These are phyloP conservation scores for Augiades crinisus DNA, from an alignment of 2,888 invertebrate genomes.

Conservation along the genomic window DNA sequence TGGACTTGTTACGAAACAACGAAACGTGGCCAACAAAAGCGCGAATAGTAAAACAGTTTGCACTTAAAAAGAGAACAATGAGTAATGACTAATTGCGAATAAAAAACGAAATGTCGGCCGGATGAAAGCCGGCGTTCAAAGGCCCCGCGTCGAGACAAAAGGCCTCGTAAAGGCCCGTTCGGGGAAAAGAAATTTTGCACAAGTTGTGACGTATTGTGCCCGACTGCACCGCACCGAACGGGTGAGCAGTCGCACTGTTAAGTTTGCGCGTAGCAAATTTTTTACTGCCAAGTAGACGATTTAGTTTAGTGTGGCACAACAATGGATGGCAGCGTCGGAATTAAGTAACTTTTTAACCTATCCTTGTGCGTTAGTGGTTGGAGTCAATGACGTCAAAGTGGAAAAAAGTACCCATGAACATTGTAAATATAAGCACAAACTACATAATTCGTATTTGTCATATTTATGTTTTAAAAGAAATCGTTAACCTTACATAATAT, in stretches of 20 bases:
- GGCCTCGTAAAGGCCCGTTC: conserved; percentile 64
- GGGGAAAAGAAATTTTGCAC: conserved; percentile 75
- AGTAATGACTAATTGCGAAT: conserved; percentile 35
- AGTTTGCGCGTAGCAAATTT: conserved; percentile 25
- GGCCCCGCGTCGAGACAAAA: conserved; percentile 55
- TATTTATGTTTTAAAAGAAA: too few species aligned
- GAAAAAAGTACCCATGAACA: too few species aligned
- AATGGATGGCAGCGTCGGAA: too few species aligned
- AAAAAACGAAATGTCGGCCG: conserved; percentile 35
- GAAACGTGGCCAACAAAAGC: conserved; percentile 21
- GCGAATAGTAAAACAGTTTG: conserved; percentile 24
- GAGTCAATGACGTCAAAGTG: too few species aligned
- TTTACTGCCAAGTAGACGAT: conserved; percentile 14
- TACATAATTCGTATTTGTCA: too few species aligned
- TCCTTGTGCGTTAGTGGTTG: too few species aligned
- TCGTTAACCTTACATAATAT: too few species aligned
- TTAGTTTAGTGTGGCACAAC: neutral
- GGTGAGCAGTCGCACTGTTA: conserved; percentile 10
- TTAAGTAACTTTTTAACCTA: too few species aligned
- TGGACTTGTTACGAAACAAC: conserved; percentile 23
- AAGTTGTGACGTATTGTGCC: conserved; percentile 32
- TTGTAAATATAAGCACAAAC: too few species aligned
- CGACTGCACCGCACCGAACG: conserved; percentile 23
- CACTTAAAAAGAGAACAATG: conserved; percentile 24
- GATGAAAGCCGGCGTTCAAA: conserved; percentile 47